Conservation (phyloP, 1,140 invertebrate species). For the Laodelphax striatellus region DNA sequence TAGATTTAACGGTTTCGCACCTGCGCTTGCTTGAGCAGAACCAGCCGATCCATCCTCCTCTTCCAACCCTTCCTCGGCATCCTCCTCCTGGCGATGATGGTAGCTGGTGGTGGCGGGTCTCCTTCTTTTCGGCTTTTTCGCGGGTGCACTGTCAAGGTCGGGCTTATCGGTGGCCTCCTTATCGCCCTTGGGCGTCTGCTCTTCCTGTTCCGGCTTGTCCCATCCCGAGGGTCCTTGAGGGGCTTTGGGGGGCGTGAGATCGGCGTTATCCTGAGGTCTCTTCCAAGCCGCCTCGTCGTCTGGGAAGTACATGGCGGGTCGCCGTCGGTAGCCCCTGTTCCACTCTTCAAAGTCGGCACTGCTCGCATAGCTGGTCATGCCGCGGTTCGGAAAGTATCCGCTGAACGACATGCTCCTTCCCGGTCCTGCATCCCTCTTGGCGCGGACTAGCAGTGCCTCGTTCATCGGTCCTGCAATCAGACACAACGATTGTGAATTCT, state of each 20-base stretch:
- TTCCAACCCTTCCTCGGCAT: not conserved
- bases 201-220: not conserved
- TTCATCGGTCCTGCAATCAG: not conserved
- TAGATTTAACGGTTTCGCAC: not conserved
- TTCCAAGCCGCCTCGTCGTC: no score
- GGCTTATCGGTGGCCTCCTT: not conserved
- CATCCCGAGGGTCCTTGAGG: not conserved
- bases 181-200: not conserved
- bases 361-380: conserved; percentile 20
- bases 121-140: not conserved
- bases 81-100: conserved; percentile 1
- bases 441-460: not conserved
- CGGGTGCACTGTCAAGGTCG: not conserved
- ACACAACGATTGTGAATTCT: no score
- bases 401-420: conserved; percentile 19
- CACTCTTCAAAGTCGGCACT: conserved; percentile 6
- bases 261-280: no score
- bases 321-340: not conserved
- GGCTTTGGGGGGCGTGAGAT: not conserved
- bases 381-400: conserved; percentile 21
- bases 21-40: not conserved
- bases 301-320: no score
- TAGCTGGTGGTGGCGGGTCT: not conserved
- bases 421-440: conserved; percentile 1
- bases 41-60: not conserved